These are phyloP conservation scores for Yoshiicerus persimilis DNA, from an alignment of 1,140 invertebrate species.

Conservation along the genomic window DNA sequence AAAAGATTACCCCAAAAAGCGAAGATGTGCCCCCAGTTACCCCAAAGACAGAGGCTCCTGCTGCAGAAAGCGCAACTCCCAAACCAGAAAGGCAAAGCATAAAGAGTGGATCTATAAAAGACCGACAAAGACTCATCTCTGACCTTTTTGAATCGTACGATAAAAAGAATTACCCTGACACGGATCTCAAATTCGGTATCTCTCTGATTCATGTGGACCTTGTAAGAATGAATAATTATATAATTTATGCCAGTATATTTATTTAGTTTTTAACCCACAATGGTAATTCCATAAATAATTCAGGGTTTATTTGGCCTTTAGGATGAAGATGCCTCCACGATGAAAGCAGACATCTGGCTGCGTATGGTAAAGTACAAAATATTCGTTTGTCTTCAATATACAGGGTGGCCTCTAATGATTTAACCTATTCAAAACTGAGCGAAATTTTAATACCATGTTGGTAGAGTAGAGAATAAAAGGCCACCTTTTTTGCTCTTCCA, in stretches of 20 bases:
- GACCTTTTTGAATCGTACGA: not conserved
- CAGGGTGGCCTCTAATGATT: too few relatives aligned
- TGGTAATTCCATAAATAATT: not conserved
- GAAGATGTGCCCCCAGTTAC: too few relatives aligned
- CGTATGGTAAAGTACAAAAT: not conserved
- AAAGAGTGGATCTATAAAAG: not conserved
- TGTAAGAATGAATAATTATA: not conserved
- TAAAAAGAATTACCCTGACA: conserved; percentile 21
- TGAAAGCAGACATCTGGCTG: not conserved
- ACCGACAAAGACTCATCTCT: not conserved
- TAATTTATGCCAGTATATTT: not conserved
- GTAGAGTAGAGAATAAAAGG: too few relatives aligned
- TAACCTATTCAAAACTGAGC: too few relatives aligned
- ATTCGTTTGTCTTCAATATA: too few relatives aligned
- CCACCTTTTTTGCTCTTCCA: too few relatives aligned
- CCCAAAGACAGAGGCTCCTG: too few relatives aligned
- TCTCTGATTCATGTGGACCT: not conserved
- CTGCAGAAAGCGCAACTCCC: too few relatives aligned
- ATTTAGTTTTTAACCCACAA: not conserved
- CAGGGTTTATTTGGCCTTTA: not conserved
- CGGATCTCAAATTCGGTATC: not conserved
- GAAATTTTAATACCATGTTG: too few relatives aligned
- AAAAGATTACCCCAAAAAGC: too few relatives aligned
- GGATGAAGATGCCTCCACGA: not conserved
- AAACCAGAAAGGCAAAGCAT: too few relatives aligned